Conservation (phyloP, 2,113 vertebrate species). For the Mormoops blainvillei region DNA sequence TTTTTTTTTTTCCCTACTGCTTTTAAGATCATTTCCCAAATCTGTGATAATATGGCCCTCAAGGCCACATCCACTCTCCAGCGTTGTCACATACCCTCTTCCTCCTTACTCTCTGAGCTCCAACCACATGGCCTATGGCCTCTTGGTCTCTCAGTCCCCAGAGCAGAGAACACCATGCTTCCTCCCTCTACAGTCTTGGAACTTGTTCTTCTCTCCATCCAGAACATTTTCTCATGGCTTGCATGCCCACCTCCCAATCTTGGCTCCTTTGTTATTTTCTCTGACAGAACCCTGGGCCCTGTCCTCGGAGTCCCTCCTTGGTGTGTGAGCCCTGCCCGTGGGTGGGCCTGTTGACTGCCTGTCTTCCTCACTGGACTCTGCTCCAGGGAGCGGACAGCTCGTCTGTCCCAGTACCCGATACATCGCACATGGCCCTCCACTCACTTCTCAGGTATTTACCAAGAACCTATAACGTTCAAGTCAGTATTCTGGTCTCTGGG, state of each 20-base stretch:
- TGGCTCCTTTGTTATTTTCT: not conserved
- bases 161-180: not conserved
- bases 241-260: too few species aligned
- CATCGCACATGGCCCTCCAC: not conserved
- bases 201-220: not conserved
- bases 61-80: not conserved
- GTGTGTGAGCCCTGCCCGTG: not conserved
- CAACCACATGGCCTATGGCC: not conserved
- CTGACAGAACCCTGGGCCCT: not conserved
- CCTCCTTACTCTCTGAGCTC: not conserved
- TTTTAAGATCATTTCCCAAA: not conserved
- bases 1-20: not conserved
- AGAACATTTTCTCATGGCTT: not conserved
- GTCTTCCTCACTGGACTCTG: not conserved
- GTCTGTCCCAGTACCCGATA: not conserved
- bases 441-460: not conserved
- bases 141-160: not conserved
- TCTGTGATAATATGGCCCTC: fast-evolving
- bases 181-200: too few species aligned
- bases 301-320: not conserved
- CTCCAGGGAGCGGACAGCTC: not conserved
- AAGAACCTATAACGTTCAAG: not conserved
- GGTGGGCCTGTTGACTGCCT: not conserved
- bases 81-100: not conserved
- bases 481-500: not conserved